Evolutionary conservation across 2,888 invertebrate genomes (phyloP).

Genomic region (Epinotia bilunana): DNA sequence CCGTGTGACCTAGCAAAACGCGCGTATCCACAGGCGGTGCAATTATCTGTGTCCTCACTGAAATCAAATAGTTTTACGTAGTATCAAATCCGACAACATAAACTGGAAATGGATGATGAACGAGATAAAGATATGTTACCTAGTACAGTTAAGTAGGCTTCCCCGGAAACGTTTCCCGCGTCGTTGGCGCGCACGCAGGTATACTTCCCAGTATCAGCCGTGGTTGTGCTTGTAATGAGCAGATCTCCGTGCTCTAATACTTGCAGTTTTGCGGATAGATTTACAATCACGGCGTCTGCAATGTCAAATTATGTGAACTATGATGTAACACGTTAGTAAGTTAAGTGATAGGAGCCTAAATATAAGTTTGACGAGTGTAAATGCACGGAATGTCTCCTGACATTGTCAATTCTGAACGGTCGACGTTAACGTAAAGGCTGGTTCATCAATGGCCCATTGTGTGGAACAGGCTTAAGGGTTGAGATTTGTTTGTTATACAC

Average conservation of each 20-base stretch:
- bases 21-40: slow-evolving; percentile 96
- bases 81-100: neutral
- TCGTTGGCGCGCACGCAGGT: slow-evolving; percentile 95
- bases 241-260: slow-evolving; percentile 94
- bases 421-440: neutral
- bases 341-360: neutral
- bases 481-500: neutral
- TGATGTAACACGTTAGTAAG: neutral
- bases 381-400: neutral
- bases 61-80: slow-evolving; percentile 51
- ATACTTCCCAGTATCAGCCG: slow-evolving; percentile 94
- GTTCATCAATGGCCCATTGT: too few relatives aligned
- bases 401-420: neutral
- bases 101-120: neutral
- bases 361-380: neutral
- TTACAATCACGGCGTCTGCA: slow-evolving; percentile 78
- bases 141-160: slow-evolving; percentile 92
- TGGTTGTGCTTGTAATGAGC: slow-evolving; percentile 92
- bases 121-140: slow-evolving; percentile 76
- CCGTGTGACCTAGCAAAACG: slow-evolving; percentile 96
- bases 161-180: slow-evolving; percentile 93
- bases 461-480: neutral
- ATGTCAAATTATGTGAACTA: slow-evolving; percentile 33
- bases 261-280: slow-evolving; percentile 90
- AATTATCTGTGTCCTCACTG: slow-evolving; percentile 96